Base-by-base conservation (phyloP, 64 coral and sea anemone genomes). In the Acropora yongei region DNA sequence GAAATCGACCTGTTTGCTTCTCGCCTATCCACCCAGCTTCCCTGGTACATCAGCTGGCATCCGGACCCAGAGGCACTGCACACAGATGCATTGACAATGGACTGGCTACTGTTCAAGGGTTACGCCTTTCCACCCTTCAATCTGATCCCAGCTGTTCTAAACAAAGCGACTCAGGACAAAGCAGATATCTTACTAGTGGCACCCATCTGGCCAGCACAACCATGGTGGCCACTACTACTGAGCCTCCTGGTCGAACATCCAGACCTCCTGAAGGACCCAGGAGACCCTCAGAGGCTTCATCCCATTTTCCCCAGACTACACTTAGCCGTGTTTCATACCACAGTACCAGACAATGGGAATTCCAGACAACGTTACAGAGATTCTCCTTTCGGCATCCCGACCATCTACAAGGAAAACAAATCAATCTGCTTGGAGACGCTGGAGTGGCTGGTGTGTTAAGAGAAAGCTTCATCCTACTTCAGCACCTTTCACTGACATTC, bases 121-220 rank as follows among this genome's bases (percentile, higher is more conserved):
- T 88, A 65, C 53, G 60, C 60, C 76, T 50, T 50, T 43, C 84
- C 58, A 16, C 84, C 48, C 5, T 87, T 87, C 84, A 68, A 86
- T 73, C 47, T 71, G 3, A 86, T 86, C 6, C 9, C 61, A 45
- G 39, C 41, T 18, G 83, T 86, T 12, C 83, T 86, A 44, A 68
- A 47, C 83, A 86, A 86, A 86, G 44, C 47, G 18, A 20, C 50
- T 87, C 42, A n/a, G 47, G 45, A 86, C 63, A 49, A 78, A 17
- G 76, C 76, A 78, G 76, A 78, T 47, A 78, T 50, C 76, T n/a
- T 78, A 78, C 49, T 50, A 51, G 76, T 78, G 45, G 76, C 3
- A 50, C 45, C 76, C 14, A 49, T 78, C n/a, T 78, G 76, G 45
- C 45, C 45, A 78, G 47, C 76, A 18, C 47, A 78, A 50, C 76